These are phyloP conservation scores for Rynchops niger DNA, from an alignment of 2,113 vertebrate species.

Conservation along the genomic window DNA sequence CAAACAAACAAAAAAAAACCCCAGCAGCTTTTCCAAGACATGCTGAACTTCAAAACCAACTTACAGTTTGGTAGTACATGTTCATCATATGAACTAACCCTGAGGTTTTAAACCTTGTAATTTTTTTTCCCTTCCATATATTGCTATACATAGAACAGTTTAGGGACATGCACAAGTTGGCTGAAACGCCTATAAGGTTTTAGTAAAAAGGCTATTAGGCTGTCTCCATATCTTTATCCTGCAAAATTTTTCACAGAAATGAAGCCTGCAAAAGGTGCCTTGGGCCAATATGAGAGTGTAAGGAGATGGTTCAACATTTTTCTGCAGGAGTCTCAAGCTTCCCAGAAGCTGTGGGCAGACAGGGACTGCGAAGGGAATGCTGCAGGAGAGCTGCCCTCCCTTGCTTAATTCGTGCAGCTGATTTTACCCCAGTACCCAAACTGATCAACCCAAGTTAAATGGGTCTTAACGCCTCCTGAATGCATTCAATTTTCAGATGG, in stretches of 20 bases:
- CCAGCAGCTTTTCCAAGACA: not conserved
- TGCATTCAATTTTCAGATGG: not conserved
- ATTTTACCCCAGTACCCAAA: too few species aligned
- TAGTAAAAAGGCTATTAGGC: not conserved
- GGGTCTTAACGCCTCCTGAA: not conserved
- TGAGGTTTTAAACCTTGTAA: conserved; percentile 27
- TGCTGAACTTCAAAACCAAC: conserved; percentile 2
- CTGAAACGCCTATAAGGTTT: not conserved
- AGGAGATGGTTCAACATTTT: not conserved
- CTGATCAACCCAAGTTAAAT: not conserved
- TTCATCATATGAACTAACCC: not conserved
- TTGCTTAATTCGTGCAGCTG: not conserved
- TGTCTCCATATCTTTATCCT: not conserved
- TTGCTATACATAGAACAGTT: not conserved
- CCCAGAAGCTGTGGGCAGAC: not conserved
- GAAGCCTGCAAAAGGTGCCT: not conserved
- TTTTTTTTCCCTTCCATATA: not conserved
- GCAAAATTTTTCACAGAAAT: not conserved
- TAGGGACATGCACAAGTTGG: not conserved
- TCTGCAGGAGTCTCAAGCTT: not conserved
- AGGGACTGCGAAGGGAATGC: not conserved
- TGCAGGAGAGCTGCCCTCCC: not conserved
- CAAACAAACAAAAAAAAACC: too few species aligned
- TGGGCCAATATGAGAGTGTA: not conserved
- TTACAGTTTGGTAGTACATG: not conserved